Base-by-base conservation (phyloP, 2,888 invertebrate genomes). In the Acrobeloides nanus region DNA sequence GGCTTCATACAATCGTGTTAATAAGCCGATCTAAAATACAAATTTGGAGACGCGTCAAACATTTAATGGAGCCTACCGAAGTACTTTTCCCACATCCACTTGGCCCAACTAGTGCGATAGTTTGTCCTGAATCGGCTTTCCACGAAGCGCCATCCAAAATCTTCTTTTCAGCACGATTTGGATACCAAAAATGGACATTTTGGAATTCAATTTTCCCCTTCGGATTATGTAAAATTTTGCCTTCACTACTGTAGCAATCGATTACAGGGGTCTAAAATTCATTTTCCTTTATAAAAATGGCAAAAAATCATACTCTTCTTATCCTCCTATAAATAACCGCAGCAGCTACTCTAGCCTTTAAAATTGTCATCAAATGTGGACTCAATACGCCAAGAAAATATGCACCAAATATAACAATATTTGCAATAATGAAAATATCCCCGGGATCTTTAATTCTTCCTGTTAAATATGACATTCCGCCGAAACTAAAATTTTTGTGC, bases 31-130 rank as follows among this genome's bases (percentile, higher is more conserved):
- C 50, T 51, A 15, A 3, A 21, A 39, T 10, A 4, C 3, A 39
- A 26, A 17, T 10, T 12, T 21, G 27, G 35, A 26, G 12, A 24
- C 25, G 15, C 1, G 4, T 27, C 12, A 23, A 39, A 2, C 2
- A 18, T 42, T 42, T 39, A 42, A 1, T 12, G n/a, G n/a, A n/a
- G 66, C 86, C 84, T 46, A 89, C 83, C 33, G 85, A 83, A 0
- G 89, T 89, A 0, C 62, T 61, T 38, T 69, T 69, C 34, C 69
- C 69, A 37, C 86, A 87, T 0, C 89, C 89, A 55, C 47, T 87
- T 4, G 82, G 82, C 76, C 50, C 89, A 7, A 79, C 78, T 27
- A 74, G 45, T 5, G 74, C 74, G 10, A 74, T 61, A 1, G 64
- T 66, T 21, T 75, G 64, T 23, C 77, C 76, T 2, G 74, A 69